Base-by-base conservation (phyloP, 2,113 vertebrate species). In the Epinephelus cyanopodus region DNA sequence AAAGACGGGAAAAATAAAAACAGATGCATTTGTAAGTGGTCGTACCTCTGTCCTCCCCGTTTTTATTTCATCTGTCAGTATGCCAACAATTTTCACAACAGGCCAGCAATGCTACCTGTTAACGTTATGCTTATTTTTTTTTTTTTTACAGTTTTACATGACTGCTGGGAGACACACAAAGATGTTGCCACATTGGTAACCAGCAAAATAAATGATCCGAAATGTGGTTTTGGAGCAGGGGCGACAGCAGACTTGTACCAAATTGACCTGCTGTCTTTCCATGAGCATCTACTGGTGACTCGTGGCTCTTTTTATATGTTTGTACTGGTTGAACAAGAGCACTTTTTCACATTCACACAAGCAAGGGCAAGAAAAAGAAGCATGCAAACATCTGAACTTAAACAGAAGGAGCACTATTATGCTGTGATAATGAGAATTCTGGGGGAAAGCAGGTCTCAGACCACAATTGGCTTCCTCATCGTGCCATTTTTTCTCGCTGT, bases 401-500 rank as follows among this genome's bases (percentile, higher is more conserved):
- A 77, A 61, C 58, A 89, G 72, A 87, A 83, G 83, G 66, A 85
- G 79, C 39, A 23, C 58, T 57, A 50, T 95, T 92, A 83, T 69
- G 54, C 82, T 82, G 84, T 90, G 79, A 93, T 95, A 94, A 95
- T 94, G 93, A 93, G 88, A 90, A 88, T 82, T 91, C 87, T 88
- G 73, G 81, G 29, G 64, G 68, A 84, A 87, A 90, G 61, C 84
- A 74, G 52, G 77, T 85, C 84, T 89, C 80, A 50, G 79, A 68
- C 87, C 87, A 79, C 86, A 88, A 58, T 69, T 45, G 71, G n/a
- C 76, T 62, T 75, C 79, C 85, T 85, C 56, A 37, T 88, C 80
- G 85, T 74, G 17, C 47, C 23, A 25, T 37, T 82, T 29, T 64
- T 25, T 62, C 39, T 66, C 82, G 56, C n/a, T 37, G 13, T 86